These are phyloP conservation scores for Coranthus polyacanthus DNA, from an alignment of 2,797 vertebrate species.

Conservation along the genomic window DNA sequence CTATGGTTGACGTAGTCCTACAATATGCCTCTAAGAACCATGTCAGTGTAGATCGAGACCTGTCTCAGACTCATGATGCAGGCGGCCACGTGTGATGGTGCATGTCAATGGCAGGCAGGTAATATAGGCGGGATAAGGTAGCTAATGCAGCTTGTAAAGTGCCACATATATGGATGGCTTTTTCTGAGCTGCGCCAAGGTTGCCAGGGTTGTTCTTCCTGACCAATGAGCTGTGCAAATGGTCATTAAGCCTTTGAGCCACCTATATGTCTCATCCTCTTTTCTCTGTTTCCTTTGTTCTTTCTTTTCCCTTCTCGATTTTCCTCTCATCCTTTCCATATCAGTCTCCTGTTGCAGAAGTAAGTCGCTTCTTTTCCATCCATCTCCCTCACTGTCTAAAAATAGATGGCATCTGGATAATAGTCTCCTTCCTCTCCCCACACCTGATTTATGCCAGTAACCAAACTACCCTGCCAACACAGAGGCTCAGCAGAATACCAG, in stretches of 20 bases:
- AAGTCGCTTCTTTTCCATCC: constrained; percentile 41
- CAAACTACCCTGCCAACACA: constrained; percentile 47
- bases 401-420: constrained; percentile 65
- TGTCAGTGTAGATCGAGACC: constrained; percentile 11
- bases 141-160: constrained; percentile 60
- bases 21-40: constrained; percentile 20
- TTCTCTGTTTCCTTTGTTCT: constrained; percentile 24
- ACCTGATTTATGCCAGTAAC: constrained; percentile 69
- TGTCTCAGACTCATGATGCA: constrained; percentile 43
- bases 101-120: constrained; percentile 26
- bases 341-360: constrained; percentile 4
- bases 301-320: not conserved
- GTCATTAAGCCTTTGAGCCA: constrained; percentile 46
- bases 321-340: not conserved
- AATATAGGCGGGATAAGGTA: constrained; percentile 49
- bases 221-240: constrained; percentile 70
- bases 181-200: constrained; percentile 56
- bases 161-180: constrained; percentile 60
- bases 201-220: constrained; percentile 57
- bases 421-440: constrained; percentile 24
- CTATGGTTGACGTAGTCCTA: not conserved
- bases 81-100: constrained; percentile 35
- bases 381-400: constrained; percentile 63
- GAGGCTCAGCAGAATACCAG: constrained; percentile 56
- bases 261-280: constrained; percentile 9